phyloP scores from a whole-genome alignment of 2,113 vertebrate species.

The Dryoscopus gambensis region DNA sequence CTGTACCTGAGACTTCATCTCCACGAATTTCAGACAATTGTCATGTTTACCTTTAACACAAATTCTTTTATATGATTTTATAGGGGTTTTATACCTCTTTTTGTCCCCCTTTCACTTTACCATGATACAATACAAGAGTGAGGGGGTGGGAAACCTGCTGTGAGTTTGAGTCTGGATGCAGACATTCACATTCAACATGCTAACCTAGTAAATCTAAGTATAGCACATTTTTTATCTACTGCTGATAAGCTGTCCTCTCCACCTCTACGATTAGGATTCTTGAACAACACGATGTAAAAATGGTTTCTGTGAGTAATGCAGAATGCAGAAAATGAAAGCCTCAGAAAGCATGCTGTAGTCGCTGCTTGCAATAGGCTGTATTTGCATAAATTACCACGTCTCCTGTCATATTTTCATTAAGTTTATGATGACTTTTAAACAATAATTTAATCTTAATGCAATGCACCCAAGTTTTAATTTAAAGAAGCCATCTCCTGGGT shows the following conservation, averaged over 20 bases:
- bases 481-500: neutral
- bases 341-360: neutral
- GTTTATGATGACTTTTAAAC: constrained; percentile 20
- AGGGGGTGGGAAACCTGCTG: neutral
- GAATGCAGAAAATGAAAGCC: neutral
- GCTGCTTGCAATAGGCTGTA: neutral
- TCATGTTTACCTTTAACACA: neutral
- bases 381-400: neutral
- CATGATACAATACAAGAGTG: neutral
- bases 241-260: neutral
- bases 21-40: neutral
- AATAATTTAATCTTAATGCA: constrained; percentile 36
- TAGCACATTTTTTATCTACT: neutral
- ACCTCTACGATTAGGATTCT: neutral
- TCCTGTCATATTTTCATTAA: neutral
- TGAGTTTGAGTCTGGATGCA: neutral
- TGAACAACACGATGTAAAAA: neutral
- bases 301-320: neutral
- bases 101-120: neutral
- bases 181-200: neutral
- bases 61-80: neutral
- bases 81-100: neutral
- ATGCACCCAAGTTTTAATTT: neutral
- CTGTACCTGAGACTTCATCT: neutral
- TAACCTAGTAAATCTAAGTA: neutral